Conservation (phyloP, 2,113 vertebrate genomes). For the Dasypus novemcinctus region DNA sequence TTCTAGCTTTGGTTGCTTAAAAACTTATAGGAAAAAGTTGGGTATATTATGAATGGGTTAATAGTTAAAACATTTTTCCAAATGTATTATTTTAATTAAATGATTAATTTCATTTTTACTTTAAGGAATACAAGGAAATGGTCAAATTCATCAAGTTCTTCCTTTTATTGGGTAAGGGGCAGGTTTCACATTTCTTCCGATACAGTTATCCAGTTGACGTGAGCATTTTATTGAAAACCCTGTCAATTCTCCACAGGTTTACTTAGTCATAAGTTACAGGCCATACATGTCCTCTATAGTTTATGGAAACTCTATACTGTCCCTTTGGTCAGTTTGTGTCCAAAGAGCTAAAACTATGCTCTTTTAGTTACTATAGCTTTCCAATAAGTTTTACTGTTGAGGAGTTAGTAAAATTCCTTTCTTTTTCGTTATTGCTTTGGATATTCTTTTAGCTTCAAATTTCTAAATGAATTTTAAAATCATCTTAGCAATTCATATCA, state of each 20-base stretch:
- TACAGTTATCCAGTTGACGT: too few species aligned
- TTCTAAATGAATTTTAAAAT: too few species aligned
- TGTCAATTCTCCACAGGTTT: background rate
- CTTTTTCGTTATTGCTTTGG: background rate
- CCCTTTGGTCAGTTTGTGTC: background rate
- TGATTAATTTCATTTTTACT: background rate
- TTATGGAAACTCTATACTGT: background rate
- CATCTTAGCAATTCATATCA: too few species aligned
- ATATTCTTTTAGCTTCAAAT: too few species aligned
- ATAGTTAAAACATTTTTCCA: background rate
- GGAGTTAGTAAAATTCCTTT: background rate
- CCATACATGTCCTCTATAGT: too few species aligned
- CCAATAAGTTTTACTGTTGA: background rate
- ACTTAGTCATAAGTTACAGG: background rate
- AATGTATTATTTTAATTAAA: background rate
- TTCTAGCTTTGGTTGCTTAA: background rate
- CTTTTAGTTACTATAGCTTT: background rate
- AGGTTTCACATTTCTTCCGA: background rate
- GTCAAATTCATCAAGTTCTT: background rate
- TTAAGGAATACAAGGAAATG: background rate
- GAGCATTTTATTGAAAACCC: background rate
- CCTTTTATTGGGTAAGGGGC: background rate
- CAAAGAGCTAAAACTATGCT: too few species aligned
- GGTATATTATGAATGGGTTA: background rate
- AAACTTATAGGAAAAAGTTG: background rate